phyloP scores from a whole-genome alignment of 2,797 vertebrate species.

The Carduelis carduelis region DNA sequence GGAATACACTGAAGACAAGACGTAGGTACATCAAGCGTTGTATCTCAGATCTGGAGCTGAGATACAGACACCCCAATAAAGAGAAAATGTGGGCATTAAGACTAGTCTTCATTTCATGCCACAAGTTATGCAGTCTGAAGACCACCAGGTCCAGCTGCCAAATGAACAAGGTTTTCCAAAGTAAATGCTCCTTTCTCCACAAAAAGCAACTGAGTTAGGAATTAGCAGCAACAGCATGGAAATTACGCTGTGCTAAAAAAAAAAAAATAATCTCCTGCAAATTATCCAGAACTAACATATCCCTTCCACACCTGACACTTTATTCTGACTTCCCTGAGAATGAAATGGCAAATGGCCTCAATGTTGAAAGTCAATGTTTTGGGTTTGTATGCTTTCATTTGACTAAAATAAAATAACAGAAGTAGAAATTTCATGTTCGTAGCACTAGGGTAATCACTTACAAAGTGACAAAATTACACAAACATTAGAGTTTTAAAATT shows the following conservation, averaged over 20 bases:
- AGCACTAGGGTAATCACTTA: background rate
- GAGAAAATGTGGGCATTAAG: background rate
- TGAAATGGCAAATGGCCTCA: background rate
- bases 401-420: background rate
- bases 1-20: background rate
- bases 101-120: background rate
- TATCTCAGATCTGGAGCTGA: background rate
- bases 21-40: background rate
- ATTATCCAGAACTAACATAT: background rate
- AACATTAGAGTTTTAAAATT: background rate
- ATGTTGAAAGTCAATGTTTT: accelerated
- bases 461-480: background rate
- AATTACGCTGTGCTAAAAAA: background rate
- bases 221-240: background rate
- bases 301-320: background rate
- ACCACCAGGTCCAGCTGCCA: background rate
- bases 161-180: background rate
- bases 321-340: background rate
- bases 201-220: background rate
- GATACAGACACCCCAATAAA: background rate
- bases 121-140: background rate
- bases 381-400: background rate
- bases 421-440: background rate
- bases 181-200: background rate
- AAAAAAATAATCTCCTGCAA: background rate